Conservation (phyloP, 2,113 vertebrate species). For the Caracal caracal region DNA sequence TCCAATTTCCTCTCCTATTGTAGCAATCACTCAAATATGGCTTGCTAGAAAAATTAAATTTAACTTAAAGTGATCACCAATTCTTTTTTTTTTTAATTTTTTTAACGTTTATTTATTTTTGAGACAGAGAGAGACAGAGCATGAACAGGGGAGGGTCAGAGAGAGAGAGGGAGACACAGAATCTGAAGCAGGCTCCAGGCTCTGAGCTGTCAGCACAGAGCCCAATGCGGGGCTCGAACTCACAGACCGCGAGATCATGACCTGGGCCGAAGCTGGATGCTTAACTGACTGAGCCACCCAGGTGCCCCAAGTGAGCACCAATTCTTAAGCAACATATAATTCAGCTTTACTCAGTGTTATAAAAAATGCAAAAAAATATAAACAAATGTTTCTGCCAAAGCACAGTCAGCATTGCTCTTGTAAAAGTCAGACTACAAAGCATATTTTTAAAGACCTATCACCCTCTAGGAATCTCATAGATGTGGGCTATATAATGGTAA, state of each 20-base stretch:
- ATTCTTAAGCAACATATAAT: not conserved
- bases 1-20: not conserved
- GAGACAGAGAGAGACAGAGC: too few species aligned
- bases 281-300: too few species aligned
- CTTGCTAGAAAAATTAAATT: not conserved
- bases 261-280: too few species aligned
- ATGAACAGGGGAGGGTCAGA: too few species aligned
- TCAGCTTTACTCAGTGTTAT: not conserved
- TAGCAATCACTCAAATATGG: not conserved
- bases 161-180: too few species aligned
- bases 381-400: not conserved
- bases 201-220: too few species aligned
- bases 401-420: not conserved
- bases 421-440: not conserved
- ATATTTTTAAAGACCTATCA: not conserved
- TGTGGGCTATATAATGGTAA: not conserved
- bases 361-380: not conserved
- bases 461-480: not conserved
- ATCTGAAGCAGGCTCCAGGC: too few species aligned
- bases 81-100: not conserved
- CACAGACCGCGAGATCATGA: too few species aligned
- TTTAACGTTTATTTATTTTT: too few species aligned
- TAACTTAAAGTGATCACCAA: not conserved
- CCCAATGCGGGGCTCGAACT: too few species aligned
- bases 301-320: not conserved